These are phyloP conservation scores for Agonum fuliginosum DNA, from an alignment of 2,888 invertebrate genomes.

Conservation along the genomic window DNA sequence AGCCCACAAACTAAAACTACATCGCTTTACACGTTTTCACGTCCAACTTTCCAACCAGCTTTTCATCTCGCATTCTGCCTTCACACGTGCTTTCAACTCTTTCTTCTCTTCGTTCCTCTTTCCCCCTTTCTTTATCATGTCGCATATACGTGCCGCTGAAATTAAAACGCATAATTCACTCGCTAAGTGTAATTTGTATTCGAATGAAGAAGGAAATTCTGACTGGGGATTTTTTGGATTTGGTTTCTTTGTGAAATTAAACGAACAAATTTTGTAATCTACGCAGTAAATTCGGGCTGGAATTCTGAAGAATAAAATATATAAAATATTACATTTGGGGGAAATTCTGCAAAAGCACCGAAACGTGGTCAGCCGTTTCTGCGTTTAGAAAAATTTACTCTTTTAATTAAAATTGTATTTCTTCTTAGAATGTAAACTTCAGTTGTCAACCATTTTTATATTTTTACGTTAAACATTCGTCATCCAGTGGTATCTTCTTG, in stretches of 20 bases:
- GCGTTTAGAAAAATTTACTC: background rate
- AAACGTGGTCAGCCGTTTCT: background rate
- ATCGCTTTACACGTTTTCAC: background rate
- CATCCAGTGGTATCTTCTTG: too few species aligned
- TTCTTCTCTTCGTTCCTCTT: background rate
- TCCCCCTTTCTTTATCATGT: conserved; percentile 22
- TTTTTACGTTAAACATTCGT: too few species aligned
- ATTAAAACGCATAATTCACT: conserved; percentile 47
- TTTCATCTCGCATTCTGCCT: background rate
- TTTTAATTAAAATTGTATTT: conserved; percentile 21
- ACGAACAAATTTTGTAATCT: conserved; percentile 31
- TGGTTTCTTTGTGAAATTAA: conserved; percentile 17
- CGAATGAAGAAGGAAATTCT: conserved; percentile 20
- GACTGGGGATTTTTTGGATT: conserved; percentile 23
- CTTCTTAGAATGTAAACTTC: too few species aligned
- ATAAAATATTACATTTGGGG: background rate
- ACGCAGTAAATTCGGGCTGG: conserved; percentile 9
- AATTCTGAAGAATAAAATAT: background rate
- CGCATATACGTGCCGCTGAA: conserved; percentile 29
- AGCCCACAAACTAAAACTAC: conserved; percentile 23
- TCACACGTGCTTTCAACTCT: conserved; percentile 11
- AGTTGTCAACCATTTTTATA: too few species aligned
- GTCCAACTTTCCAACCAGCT: conserved; percentile 1
- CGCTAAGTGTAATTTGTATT: conserved; percentile 46
- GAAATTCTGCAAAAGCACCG: background rate